phyloP scores from a whole-genome alignment of 1,140 invertebrate species.

The Drosophila takahashii region DNA sequence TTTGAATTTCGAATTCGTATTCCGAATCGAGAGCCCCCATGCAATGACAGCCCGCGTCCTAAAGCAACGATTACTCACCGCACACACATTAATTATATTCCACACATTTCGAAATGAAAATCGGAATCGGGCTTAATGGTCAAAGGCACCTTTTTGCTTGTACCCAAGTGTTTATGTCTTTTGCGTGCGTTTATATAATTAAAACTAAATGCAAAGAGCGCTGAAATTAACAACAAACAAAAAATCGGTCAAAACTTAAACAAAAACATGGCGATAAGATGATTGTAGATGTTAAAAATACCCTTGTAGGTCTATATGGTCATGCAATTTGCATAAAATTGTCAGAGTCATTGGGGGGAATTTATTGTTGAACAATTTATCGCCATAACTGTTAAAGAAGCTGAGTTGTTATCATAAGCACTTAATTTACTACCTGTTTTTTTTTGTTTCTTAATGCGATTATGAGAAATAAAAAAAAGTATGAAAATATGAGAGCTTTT shows the following conservation, averaged over 20 bases:
- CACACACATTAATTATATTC: constrained; percentile 65
- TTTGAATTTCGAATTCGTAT: neutral
- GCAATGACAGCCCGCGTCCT: constrained; percentile 12
- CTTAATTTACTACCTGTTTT: constrained; percentile 8
- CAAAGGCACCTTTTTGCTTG: neutral
- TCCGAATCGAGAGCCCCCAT: neutral
- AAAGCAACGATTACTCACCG: constrained; percentile 58
- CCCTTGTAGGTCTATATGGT: constrained; percentile 9
- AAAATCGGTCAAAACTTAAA: constrained; percentile 9
- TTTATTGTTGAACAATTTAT: constrained; percentile 21
- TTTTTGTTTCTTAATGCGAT: neutral
- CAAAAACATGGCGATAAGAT: neutral
- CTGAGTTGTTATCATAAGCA: constrained; percentile 7
- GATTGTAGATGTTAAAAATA: constrained; percentile 16
- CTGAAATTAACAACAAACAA: constrained; percentile 26
- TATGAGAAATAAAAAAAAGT: neutral
- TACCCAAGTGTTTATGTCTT: constrained; percentile 36
- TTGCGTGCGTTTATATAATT: constrained; percentile 52
- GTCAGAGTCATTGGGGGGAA: constrained; percentile 8
- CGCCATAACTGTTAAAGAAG: constrained; percentile 7
- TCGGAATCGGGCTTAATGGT: constrained; percentile 38
- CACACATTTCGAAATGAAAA: constrained; percentile 3
- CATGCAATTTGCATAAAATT: constrained; percentile 25
- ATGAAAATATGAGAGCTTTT: neutral
- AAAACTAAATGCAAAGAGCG: constrained; percentile 22